Evolutionary conservation across 2,888 invertebrate genomes (phyloP), one percentile per base, ranked within the genome.

Genomic region (Ceraclea dissimilis): DNA sequence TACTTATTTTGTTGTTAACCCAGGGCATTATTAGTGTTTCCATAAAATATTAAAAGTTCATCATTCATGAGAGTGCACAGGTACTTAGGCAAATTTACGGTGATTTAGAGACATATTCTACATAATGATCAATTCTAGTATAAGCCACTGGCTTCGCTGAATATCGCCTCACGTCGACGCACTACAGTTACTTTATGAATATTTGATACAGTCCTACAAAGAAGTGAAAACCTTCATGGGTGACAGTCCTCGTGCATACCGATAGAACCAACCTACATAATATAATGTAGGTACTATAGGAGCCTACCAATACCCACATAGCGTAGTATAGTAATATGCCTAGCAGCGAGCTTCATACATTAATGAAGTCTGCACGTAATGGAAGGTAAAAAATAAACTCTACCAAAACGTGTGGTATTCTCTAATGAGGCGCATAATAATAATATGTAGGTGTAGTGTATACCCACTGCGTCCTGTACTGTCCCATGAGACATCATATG

Each of bases 291-390:
- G 26, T 26, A 26, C 26, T 26, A 26, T 26, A n/a, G n/a, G n/a
- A n/a, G n/a, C 39, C 39, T 39, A 39, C 13, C 16, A 13, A n/a
- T n/a, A n/a, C n/a, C n/a, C 13, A n/a, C 39, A 13, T 39, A 16
- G 39, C 31, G 11, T 31, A 31, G 11, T 31, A 31, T 31, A 31
- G 31, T 6, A 11, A 31, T 11, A 31, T 31, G 6, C 8, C 39
- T 8, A 5, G 39, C 39, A 16, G 5, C 39, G 2, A 39, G 13
- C 16, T 39, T 39, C 39, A 39, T 33, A 59, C 56, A 53, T 52
- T 60, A 54, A 57, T 57, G 57, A 57, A 57, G 60, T 52, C 55
- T 46, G 52, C 57, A 60, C 60, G 57, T 60, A 52, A 52, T 39
- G 33, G 43, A 20, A 51, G 13, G 16, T 51, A 54, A 60, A 60